phyloP scores from a whole-genome alignment of 2,797 vertebrate species.

The Eupleurogrammus muticus region DNA sequence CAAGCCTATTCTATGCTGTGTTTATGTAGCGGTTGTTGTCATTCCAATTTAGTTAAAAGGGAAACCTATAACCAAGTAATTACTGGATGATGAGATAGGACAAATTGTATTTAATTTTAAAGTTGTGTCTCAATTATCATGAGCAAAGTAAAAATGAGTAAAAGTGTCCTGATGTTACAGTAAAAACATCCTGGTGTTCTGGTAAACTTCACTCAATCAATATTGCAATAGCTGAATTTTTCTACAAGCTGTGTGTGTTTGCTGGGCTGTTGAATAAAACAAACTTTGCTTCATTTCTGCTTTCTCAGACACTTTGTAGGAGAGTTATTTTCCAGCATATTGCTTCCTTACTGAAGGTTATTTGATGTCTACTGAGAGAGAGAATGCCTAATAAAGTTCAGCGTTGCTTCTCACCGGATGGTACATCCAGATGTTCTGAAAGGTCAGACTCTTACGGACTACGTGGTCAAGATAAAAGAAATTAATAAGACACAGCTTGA shows the following conservation, averaged over 20 bases:
- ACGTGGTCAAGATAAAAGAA: constrained; percentile 52
- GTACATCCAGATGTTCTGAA: constrained; percentile 58
- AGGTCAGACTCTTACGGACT: constrained; percentile 54
- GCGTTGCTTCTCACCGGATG: constrained; percentile 57
- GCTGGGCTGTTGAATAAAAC: constrained; percentile 3
- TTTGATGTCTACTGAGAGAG: constrained; percentile 69
- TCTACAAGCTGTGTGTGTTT: neutral
- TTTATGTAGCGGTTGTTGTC: too few relatives aligned
- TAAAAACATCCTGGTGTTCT: too few relatives aligned
- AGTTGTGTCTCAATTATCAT: too few relatives aligned
- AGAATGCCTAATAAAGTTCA: constrained; percentile 73
- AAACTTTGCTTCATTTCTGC: neutral
- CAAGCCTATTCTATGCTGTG: too few relatives aligned
- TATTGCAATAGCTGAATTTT: neutral
- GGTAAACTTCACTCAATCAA: too few relatives aligned
- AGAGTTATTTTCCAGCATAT: neutral
- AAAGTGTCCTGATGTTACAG: too few relatives aligned
- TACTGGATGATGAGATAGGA: too few relatives aligned
- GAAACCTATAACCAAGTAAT: too few relatives aligned
- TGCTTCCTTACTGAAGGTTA: constrained; percentile 49
- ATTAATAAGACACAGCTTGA: constrained; percentile 39
- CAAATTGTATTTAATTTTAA: too few relatives aligned
- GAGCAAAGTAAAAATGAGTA: too few relatives aligned
- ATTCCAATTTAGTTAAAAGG: too few relatives aligned
- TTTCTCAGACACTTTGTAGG: constrained; percentile 7